Conservation (phyloP, 2,113 vertebrate genomes). For the Lipophrys pholis region DNA sequence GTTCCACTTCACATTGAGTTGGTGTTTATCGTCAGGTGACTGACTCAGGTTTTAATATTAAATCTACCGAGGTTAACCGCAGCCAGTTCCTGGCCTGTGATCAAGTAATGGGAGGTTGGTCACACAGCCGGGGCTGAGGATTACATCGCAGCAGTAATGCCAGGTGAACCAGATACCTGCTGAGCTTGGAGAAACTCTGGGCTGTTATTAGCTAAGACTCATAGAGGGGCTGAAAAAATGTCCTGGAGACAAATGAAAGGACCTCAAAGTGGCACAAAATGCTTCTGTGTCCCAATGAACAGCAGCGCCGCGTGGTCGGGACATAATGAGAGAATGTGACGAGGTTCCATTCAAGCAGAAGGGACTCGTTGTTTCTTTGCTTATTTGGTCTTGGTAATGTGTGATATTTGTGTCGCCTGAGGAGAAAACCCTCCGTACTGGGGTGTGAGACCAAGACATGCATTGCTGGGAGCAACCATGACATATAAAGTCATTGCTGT, state of each 20-base stretch:
- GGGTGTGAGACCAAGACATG: not conserved
- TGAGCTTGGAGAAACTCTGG: slow-evolving; percentile 19
- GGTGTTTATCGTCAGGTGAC: too few relatives aligned
- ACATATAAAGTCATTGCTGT: too few relatives aligned
- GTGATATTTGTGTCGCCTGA: slow-evolving; percentile 43
- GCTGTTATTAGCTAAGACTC: slow-evolving; percentile 60
- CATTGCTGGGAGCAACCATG: too few relatives aligned
- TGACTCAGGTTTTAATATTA: too few relatives aligned
- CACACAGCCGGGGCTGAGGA: slow-evolving; percentile 43
- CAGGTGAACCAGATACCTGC: slow-evolving; percentile 37
- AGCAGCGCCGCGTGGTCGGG: not conserved
- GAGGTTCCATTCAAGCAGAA: slow-evolving; percentile 40
- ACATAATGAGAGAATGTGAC: slow-evolving; percentile 41
- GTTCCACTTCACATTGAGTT: too few relatives aligned
- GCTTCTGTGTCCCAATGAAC: not conserved
- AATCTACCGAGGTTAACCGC: too few relatives aligned
- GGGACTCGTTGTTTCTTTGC: slow-evolving; percentile 46
- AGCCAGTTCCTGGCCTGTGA: too few relatives aligned
- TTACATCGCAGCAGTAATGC: slow-evolving; percentile 51
- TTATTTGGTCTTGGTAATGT: slow-evolving; percentile 54
- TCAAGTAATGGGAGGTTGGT: slow-evolving; percentile 56
- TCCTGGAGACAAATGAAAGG: slow-evolving; percentile 30
- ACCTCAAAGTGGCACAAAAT: slow-evolving; percentile 12
- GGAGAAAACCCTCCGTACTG: slow-evolving; percentile 10
- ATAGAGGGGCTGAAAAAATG: slow-evolving; percentile 13